phyloP scores from a whole-genome alignment of 2,113 vertebrate species.

The Harpagus bidentatus region DNA sequence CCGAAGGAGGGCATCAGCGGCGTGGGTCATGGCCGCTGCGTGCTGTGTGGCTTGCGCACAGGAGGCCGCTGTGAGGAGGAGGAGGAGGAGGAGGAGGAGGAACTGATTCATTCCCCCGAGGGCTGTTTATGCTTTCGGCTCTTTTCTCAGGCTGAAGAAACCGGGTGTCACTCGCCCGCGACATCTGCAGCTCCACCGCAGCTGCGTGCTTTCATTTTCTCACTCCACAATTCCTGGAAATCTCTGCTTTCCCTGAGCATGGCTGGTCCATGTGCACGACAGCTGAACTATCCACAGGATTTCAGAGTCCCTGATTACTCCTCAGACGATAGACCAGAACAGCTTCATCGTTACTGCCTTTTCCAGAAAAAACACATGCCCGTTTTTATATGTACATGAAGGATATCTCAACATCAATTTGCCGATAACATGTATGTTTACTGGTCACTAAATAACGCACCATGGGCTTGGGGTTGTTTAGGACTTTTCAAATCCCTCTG shows the following conservation, averaged over 20 bases:
- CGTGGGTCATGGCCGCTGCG: fast-evolving
- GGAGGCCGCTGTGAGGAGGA: neutral
- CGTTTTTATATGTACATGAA: neutral
- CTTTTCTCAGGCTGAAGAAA: constrained; percentile 25
- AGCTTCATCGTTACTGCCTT: neutral
- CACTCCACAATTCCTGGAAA: constrained; percentile 58
- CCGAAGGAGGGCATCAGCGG: neutral
- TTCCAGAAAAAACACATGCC: neutral
- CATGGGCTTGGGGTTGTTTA: neutral
- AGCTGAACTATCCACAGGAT: constrained; percentile 12
- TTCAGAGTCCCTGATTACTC: neutral
- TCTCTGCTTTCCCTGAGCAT: constrained; percentile 29
- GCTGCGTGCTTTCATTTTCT: constrained; percentile 41
- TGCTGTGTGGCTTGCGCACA: fast-evolving
- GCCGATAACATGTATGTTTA: neutral
- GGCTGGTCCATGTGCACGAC: neutral
- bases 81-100: neutral
- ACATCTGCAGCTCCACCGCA: constrained; percentile 39
- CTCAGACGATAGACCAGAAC: neutral
- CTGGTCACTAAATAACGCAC: neutral
- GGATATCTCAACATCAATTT: neutral
- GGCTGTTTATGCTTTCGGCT: constrained; percentile 1
- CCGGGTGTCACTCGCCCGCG: fast-evolving
- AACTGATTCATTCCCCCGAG: neutral
- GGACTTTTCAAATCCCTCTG: neutral